A percentile compares a stretch with the other conserved stretches of the same genome.
These are phyloP conservation scores for Dysdera silvatica DNA, from an alignment of 1,140 invertebrate species.

Conservation along the genomic window DNA sequence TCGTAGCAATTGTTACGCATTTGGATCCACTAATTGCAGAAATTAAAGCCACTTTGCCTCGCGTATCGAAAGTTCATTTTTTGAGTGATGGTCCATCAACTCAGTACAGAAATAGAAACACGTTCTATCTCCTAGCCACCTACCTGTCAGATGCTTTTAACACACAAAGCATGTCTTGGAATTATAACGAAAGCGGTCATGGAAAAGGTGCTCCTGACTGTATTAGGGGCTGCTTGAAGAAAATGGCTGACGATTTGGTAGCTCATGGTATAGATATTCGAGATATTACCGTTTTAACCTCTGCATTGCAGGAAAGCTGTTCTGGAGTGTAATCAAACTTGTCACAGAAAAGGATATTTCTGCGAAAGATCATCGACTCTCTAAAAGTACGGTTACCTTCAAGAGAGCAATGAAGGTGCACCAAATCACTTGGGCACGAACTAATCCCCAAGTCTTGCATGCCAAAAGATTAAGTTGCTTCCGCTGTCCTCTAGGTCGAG, in stretches of 20 bases:
- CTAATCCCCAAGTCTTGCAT: too few species aligned
- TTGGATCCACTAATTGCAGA: conserved; percentile 19
- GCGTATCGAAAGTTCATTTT: conserved; percentile 32
- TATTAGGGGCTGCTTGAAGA: not conserved
- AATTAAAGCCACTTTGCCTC: not conserved
- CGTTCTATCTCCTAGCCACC: conserved; percentile 24
- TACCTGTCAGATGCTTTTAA: not conserved
- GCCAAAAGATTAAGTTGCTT: too few species aligned
- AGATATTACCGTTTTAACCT: not conserved
- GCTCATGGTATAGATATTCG: not conserved
- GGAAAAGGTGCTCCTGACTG: not conserved
- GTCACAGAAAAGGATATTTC: not conserved
- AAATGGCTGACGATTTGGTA: not conserved
- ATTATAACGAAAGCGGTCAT: not conserved
- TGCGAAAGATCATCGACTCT: not conserved
- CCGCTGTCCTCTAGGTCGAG: too few species aligned
- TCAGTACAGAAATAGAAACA: conserved; percentile 31
- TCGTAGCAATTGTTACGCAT: conserved; percentile 20
- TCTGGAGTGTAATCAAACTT: not conserved
- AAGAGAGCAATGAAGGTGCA: not conserved
- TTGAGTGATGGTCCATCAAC: conserved; percentile 29
- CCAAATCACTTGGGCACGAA: not conserved
- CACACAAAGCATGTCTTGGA: not conserved
- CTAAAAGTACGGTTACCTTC: not conserved
- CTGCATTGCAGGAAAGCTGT: not conserved